These are phyloP conservation scores for Naja naja DNA, from an alignment of 2,113 vertebrate species.

Conservation along the genomic window DNA sequence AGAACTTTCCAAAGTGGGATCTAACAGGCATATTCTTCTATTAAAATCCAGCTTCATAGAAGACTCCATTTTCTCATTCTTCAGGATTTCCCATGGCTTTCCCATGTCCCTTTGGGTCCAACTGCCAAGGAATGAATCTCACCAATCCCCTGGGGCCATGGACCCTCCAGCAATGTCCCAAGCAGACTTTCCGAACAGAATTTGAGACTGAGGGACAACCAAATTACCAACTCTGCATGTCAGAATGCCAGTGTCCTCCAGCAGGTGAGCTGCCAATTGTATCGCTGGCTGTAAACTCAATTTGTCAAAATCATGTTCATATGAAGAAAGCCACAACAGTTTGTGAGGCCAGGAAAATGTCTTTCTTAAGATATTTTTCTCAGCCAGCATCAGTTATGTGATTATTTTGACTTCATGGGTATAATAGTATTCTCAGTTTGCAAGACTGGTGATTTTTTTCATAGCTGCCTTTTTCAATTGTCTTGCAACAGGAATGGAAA, in stretches of 20 bases:
- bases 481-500: neutral
- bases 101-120: constrained; percentile 79
- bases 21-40: neutral
- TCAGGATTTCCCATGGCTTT: constrained; percentile 72
- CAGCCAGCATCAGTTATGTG: neutral
- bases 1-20: neutral
- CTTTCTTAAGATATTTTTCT: neutral
- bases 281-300: neutral
- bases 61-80: neutral
- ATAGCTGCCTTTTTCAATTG: neutral
- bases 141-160: constrained; percentile 46
- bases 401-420: neutral
- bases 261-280: constrained; percentile 64
- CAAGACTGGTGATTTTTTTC: neutral
- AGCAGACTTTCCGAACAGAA: constrained; percentile 72
- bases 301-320: no score
- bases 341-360: neutral
- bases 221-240: constrained; percentile 79
- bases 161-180: constrained; percentile 77
- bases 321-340: neutral
- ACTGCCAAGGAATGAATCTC: constrained; percentile 75
- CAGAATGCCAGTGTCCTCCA: constrained; percentile 77
- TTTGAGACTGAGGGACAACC: constrained; percentile 73
- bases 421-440: neutral
- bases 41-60: neutral